phyloP scores from a whole-genome alignment of 2,888 invertebrate genomes.

The Macrosoma leucophasiata region DNA sequence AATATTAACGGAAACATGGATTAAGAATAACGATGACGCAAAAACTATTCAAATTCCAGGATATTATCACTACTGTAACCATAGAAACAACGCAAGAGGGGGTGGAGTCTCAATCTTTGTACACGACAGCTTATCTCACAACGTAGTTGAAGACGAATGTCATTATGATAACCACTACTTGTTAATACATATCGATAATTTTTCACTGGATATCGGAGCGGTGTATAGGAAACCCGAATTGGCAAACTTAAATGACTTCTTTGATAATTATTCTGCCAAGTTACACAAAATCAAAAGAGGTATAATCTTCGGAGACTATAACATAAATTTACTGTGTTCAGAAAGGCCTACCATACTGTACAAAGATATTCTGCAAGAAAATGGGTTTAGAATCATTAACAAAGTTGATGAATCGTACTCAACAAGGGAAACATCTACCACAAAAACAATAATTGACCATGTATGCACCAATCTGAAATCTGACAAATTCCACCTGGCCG shows the following conservation, averaged over 20 bases:
- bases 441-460: constrained; percentile 19
- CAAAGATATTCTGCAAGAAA: too few species aligned
- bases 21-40: too few species aligned
- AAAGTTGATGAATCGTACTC: constrained; percentile 16
- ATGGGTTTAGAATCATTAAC: constrained; percentile 14
- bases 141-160: constrained; percentile 8
- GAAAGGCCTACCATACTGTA: too few species aligned
- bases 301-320: constrained; percentile 9
- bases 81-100: constrained; percentile 2
- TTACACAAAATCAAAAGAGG: constrained; percentile 12
- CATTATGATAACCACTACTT: constrained; percentile 13
- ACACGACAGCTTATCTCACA: constrained; percentile 9
- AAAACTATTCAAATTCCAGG: too few species aligned
- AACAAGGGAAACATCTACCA: constrained; percentile 14
- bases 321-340: constrained; percentile 9
- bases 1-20: too few species aligned
- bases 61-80: constrained; percentile 7
- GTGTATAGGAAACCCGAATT: constrained; percentile 12
- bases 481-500: constrained; percentile 8
- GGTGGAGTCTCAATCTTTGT: constrained; percentile 13
- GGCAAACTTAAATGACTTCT: constrained; percentile 4
- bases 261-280: constrained; percentile 3
- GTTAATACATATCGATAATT: constrained; percentile 15
- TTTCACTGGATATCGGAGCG: constrained; percentile 10
- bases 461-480: constrained; percentile 14